Conservation (phyloP, 1,140 invertebrate genomes). For the Acromyrmex echinatior region DNA sequence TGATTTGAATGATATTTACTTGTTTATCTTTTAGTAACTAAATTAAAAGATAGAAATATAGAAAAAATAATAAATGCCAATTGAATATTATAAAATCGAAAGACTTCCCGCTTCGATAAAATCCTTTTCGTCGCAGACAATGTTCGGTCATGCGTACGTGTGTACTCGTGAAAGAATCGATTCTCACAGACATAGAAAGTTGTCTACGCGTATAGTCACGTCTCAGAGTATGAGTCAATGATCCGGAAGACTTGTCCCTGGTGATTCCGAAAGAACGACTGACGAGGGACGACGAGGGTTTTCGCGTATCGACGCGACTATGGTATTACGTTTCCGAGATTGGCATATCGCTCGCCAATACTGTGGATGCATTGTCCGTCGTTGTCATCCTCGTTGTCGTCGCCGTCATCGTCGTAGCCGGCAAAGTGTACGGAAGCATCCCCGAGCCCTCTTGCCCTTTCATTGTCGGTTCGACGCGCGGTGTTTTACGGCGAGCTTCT, state of each 20-base stretch:
- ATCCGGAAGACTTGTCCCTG: slow-evolving; percentile 49
- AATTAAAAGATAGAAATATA: neutral
- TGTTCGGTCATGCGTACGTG: neutral
- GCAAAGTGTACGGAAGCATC: slow-evolving; percentile 54
- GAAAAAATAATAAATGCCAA: neutral
- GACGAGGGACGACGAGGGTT: slow-evolving; percentile 46
- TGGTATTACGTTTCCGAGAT: slow-evolving; percentile 67
- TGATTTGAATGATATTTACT: neutral
- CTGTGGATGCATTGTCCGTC: slow-evolving; percentile 58
- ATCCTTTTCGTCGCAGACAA: neutral
- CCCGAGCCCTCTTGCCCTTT: slow-evolving; percentile 21
- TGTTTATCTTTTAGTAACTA: neutral
- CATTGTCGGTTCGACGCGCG: slow-evolving; percentile 59
- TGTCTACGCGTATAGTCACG: neutral
- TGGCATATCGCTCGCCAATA: slow-evolving; percentile 62
- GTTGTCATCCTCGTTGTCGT: slow-evolving; percentile 3
- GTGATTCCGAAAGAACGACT: slow-evolving; percentile 27
- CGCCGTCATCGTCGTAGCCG: slow-evolving; percentile 31
- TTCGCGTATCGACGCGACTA: slow-evolving; percentile 56
- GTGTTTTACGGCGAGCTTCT: slow-evolving; percentile 66
- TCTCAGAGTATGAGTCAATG: slow-evolving; percentile 45
- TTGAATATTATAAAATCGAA: neutral
- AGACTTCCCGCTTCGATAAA: neutral
- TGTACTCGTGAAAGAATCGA: slow-evolving; percentile 1
- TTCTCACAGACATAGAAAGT: neutral